Conservation (phyloP, 1,140 invertebrate species). For the Meteorus sp. region DNA sequence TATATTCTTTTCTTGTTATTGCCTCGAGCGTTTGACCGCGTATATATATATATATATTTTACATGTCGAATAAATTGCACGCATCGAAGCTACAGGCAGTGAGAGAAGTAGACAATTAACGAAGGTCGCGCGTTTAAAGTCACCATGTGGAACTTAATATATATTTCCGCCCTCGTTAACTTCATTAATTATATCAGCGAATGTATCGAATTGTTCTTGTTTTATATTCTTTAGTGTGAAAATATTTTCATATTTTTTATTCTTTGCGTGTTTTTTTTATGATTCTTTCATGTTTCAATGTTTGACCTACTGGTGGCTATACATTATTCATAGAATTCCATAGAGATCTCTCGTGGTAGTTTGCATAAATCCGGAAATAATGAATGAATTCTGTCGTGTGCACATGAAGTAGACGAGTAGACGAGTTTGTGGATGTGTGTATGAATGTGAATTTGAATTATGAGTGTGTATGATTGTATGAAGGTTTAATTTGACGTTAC, state of each 20-base stretch:
- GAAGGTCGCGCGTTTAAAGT: constrained; percentile 11
- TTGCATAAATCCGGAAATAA: constrained; percentile 15
- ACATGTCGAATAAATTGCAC: constrained; percentile 24
- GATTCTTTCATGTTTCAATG: background rate
- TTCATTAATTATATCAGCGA: constrained; percentile 20
- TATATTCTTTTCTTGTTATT: background rate
- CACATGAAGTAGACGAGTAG: background rate
- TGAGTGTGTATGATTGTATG: too few species aligned
- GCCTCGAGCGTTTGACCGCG: background rate
- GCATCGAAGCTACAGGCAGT: constrained; percentile 16
- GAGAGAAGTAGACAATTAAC: constrained; percentile 24
- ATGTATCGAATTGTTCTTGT: constrained; percentile 12
- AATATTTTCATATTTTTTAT: background rate
- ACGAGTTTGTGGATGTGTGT: too few species aligned
- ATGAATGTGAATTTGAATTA: too few species aligned
- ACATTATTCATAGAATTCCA: background rate
- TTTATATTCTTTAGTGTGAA: background rate
- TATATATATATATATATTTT: background rate
- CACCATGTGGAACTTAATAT: constrained; percentile 14
- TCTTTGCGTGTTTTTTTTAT: background rate
- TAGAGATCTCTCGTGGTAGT: background rate
- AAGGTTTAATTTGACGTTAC: background rate
- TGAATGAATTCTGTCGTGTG: constrained; percentile 11
- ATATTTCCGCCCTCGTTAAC: constrained; percentile 22
- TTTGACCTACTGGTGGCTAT: background rate